Evolutionary conservation across 2,113 vertebrate genomes (phyloP), one percentile per base, ranked within the genome.

Genomic region (Asarcornis scutulata): DNA sequence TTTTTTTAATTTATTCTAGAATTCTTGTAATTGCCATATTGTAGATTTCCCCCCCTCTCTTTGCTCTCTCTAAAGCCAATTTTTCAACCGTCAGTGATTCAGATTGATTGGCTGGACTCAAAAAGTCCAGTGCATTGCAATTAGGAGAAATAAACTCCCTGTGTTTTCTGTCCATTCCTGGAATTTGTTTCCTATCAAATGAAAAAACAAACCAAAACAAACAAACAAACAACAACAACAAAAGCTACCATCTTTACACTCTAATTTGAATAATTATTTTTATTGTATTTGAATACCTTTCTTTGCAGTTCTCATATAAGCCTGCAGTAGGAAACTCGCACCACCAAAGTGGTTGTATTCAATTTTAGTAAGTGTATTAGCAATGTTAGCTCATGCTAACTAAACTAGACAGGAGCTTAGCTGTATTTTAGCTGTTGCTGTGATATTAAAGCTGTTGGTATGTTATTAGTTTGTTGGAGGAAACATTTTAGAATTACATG

Each of bases 81-180:
- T 95, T 96, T 96, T 98, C 93, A 55, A 91, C 96, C 44, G 75
- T 82, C 86, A 88, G 63, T 42, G 89, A 69, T 67, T 95, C 83
- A 21, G 56, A 73, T 36, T 83, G 63, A 89, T 86, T 93, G 66
- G 36, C 18, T 56, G 82, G 64, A 75, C 91, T 81, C 48, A 95
- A 91, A 73, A 97, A 44, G 72, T 92, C 94, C 48, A 91, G 91
- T 64, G 83, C 52, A 36, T 79, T 97, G 72, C 97, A 97, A 88
- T 44, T 32, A 73, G 96, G 97, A 75, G 85, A 52, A 87, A 96
- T 89, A 27, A 94, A 89, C 18, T 96, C 94, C 96, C 96, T 95
- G 62, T 97, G 81, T 60, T 97, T 84, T 60, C 44, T 81, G 50
- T 92, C 74, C 83, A 74, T 93, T 88, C 63, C 52, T 81, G 50